These are phyloP conservation scores for Macaria notata DNA, from an alignment of 2,888 invertebrate species.

Conservation along the genomic window DNA sequence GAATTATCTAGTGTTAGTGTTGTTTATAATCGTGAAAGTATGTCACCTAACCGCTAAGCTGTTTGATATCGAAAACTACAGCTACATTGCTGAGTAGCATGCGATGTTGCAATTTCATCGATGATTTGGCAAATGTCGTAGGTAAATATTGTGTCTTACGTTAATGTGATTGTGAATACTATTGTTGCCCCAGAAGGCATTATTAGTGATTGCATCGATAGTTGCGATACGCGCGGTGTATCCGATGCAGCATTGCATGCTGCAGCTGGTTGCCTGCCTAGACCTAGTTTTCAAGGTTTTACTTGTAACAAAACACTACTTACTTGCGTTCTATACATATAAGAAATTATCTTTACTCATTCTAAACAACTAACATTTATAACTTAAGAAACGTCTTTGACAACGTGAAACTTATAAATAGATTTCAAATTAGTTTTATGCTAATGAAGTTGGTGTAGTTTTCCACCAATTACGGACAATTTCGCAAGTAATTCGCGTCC, in stretches of 20 bases:
- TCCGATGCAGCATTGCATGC: constrained; percentile 30
- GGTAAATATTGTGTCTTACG: background rate
- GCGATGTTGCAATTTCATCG: constrained; percentile 11
- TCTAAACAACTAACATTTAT: too few relatives aligned
- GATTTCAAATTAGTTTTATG: constrained; percentile 8
- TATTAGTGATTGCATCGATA: constrained; percentile 7
- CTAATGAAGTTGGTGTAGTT: constrained; percentile 5
- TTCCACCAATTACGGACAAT: constrained; percentile 18
- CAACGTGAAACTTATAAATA: background rate
- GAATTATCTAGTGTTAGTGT: background rate
- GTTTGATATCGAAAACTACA: constrained; percentile 7
- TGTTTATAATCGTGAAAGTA: constrained; percentile 2
- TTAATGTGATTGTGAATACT: constrained; percentile 9
- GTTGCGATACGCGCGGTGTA: constrained; percentile 13
- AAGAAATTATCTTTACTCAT: too few relatives aligned
- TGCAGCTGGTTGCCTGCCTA: constrained; percentile 42
- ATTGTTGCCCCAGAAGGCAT: background rate
- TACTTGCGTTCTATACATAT: background rate
- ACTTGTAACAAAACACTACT: constrained; percentile 9
- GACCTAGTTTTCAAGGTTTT: constrained; percentile 47
- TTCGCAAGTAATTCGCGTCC: constrained; percentile 18
- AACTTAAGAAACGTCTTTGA: too few relatives aligned
- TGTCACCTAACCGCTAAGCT: constrained; percentile 3
- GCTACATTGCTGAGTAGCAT: constrained; percentile 4
- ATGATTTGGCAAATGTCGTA: constrained; percentile 15